A percentile compares a stretch with the other conserved stretches of the same genome.
Evolutionary conservation across 2,888 invertebrate species (phyloP).

Genomic region (Physocephala rufipes): DNA sequence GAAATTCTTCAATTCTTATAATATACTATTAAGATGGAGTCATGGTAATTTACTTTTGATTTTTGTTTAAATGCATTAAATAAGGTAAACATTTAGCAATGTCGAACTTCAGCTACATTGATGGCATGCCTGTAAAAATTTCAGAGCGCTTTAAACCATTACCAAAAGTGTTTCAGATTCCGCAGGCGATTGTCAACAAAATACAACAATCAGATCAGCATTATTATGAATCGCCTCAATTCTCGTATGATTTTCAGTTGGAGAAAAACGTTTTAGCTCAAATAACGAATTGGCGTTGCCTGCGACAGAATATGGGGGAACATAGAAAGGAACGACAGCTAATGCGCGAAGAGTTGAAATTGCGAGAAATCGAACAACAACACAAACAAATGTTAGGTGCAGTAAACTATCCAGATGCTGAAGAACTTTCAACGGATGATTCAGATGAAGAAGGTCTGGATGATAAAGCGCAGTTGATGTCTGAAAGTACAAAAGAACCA

Average conservation of each 20-base stretch:
- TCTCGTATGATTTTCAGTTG: constrained; percentile 76
- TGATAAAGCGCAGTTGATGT: constrained; percentile 16
- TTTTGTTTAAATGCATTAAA: constrained; percentile 35
- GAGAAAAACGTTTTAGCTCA: constrained; percentile 78
- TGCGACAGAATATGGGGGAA: constrained; percentile 72
- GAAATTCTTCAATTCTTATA: neutral
- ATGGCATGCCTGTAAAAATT: constrained; percentile 88
- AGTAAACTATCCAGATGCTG: constrained; percentile 72
- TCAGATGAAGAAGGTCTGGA: constrained; percentile 52
- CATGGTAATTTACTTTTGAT: neutral
- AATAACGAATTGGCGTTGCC: constrained; percentile 76
- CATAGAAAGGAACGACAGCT: constrained; percentile 72
- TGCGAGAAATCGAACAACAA: constrained; percentile 69
- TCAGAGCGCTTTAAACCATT: constrained; percentile 87
- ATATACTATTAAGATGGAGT: neutral
- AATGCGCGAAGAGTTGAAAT: constrained; percentile 69
- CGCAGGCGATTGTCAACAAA: constrained; percentile 69
- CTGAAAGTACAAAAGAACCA: constrained; percentile 6
- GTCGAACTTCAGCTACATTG: constrained; percentile 68
- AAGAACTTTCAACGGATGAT: constrained; percentile 70
- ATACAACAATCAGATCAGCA: constrained; percentile 68
- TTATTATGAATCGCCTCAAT: constrained; percentile 67
- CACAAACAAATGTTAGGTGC: constrained; percentile 70
- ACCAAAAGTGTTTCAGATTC: constrained; percentile 71
- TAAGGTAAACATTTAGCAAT: constrained; percentile 35